These are phyloP conservation scores for Leptoclinus maculatus DNA, from an alignment of 2,797 vertebrate genomes.

Conservation along the genomic window DNA sequence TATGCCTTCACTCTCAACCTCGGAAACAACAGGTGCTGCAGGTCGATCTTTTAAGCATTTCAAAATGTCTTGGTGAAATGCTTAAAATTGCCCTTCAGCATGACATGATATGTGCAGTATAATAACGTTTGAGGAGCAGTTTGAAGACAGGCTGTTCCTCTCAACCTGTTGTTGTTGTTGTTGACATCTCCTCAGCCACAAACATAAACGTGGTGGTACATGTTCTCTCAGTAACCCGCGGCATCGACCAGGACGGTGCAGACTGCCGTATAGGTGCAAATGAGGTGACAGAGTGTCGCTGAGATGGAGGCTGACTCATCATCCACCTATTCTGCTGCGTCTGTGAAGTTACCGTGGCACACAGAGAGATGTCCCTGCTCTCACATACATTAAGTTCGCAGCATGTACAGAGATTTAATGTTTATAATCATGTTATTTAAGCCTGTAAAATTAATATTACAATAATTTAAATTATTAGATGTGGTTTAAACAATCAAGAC, in stretches of 20 bases:
- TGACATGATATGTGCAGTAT: neutral
- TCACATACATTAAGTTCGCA: conserved; percentile 11
- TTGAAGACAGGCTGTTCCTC: conserved; percentile 34
- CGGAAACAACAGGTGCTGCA: neutral
- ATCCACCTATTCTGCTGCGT: conserved; percentile 40
- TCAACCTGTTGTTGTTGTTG: conserved; percentile 26
- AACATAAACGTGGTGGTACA: conserved; percentile 24
- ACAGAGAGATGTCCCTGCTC: conserved; percentile 21
- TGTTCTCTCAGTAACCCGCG: conserved; percentile 46
- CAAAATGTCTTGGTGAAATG: neutral
- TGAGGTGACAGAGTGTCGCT: conserved; percentile 46
- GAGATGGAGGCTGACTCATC: conserved; percentile 59
- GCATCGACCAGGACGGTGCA: conserved; percentile 25
- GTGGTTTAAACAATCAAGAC: neutral
- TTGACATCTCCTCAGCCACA: conserved; percentile 44
- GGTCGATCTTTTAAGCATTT: neutral
- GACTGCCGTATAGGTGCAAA: conserved; percentile 55
- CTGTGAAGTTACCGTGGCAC: conserved; percentile 23
- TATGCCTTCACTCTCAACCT: neutral
- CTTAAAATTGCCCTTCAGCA: neutral
- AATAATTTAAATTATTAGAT: neutral
- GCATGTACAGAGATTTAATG: neutral
- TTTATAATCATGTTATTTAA: conserved; percentile 21
- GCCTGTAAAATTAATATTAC: conserved; percentile 2
- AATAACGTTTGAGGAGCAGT: conserved; percentile 5